A percentile compares a stretch with the other conserved stretches of the same genome.
phyloP scores from a whole-genome alignment of 2,797 vertebrate species.

The Cyclura pinguis region DNA sequence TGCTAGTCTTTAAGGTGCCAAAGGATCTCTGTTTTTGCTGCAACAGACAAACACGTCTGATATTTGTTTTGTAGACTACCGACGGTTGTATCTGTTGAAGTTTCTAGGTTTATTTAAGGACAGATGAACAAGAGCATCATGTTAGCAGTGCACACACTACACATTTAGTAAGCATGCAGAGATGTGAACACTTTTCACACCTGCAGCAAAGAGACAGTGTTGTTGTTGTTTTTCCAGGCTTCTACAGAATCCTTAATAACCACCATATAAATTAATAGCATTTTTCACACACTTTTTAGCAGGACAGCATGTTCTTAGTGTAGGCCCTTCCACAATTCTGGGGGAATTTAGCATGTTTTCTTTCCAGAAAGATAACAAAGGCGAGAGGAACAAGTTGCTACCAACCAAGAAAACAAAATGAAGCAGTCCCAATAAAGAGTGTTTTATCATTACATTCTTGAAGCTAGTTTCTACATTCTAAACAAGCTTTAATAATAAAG shows the following conservation, averaged over 20 bases:
- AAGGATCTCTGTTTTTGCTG: not conserved
- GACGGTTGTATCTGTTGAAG: not conserved
- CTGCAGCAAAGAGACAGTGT: too few species aligned
- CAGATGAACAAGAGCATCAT: not conserved
- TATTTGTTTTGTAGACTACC: not conserved
- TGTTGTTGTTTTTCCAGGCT: too few species aligned
- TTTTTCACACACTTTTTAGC: not conserved
- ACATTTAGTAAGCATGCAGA: not conserved
- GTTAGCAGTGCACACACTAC: not conserved
- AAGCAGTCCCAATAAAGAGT: not conserved
- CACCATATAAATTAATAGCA: not conserved
- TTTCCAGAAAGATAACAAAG: slow-evolving; percentile 34
- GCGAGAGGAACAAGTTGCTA: slow-evolving; percentile 21
- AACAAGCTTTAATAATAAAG: slow-evolving; percentile 59
- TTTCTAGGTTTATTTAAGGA: not conserved
- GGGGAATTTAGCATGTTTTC: not conserved
- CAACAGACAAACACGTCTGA: not conserved
- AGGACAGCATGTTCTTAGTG: slow-evolving; percentile 23
- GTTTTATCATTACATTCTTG: slow-evolving; percentile 34
- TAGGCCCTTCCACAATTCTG: not conserved
- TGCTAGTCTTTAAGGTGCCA: not conserved
- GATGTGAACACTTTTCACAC: not conserved
- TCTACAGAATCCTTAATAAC: not conserved
- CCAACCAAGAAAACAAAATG: not conserved
- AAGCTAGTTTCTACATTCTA: slow-evolving; percentile 41